Conservation (phyloP, 2,113 vertebrate genomes). For the Colius striatus region DNA sequence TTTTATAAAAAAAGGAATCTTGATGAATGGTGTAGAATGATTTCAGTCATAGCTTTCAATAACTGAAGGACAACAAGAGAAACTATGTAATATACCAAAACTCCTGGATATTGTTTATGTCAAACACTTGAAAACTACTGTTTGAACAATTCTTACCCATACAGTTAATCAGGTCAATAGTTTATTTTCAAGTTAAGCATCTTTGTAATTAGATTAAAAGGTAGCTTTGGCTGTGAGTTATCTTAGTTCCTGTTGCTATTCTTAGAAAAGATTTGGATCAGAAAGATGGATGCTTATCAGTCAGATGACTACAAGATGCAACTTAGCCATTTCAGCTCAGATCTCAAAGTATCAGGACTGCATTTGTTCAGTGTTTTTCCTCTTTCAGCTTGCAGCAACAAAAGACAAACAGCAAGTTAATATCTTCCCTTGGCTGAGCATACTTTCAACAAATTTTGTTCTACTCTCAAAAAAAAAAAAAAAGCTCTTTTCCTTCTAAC, state of each 20-base stretch:
- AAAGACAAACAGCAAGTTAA: not conserved
- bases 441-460: not conserved
- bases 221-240: not conserved
- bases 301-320: not conserved
- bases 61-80: not conserved
- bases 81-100: not conserved
- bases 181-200: not conserved
- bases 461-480: not conserved
- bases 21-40: not conserved
- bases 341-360: not conserved
- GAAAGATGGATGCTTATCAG: not conserved
- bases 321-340: not conserved
- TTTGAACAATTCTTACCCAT: not conserved
- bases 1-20: not conserved
- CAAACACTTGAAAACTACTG: not conserved
- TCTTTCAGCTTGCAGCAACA: not conserved
- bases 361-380: not conserved
- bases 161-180: not conserved
- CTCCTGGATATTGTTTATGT: not conserved
- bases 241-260: not conserved
- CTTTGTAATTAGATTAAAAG: not conserved
- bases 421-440: not conserved
- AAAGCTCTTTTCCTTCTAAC: not conserved
- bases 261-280: not conserved
- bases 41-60: not conserved